These are phyloP conservation scores for Piprites chloris DNA, from an alignment of 2,113 vertebrate genomes.

Conservation along the genomic window DNA sequence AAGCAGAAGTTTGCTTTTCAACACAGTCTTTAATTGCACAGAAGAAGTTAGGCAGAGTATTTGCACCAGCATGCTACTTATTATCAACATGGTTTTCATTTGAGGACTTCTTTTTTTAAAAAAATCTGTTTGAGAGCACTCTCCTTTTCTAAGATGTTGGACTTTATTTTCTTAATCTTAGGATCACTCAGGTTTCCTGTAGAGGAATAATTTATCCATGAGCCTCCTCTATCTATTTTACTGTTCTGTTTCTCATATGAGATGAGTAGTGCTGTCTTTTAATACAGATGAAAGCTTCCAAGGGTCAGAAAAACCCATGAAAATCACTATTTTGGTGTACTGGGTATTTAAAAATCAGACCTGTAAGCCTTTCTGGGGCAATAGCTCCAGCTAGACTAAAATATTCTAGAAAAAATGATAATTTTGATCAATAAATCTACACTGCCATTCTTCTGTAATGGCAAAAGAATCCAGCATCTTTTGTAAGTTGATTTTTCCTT, in stretches of 20 bases:
- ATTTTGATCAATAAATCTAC: background rate
- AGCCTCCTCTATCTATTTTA: background rate
- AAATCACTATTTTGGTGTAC: background rate
- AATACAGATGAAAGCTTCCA: background rate
- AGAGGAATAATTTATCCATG: background rate
- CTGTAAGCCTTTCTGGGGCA: background rate
- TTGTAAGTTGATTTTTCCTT: background rate
- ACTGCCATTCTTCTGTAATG: background rate
- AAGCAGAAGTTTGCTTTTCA: constrained; percentile 55
- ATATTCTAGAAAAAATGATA: background rate
- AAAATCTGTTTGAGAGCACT: background rate
- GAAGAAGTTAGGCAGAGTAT: constrained; percentile 14
- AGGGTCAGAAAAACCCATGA: background rate
- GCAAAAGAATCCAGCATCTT: too few relatives aligned
- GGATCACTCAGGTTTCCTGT: background rate
- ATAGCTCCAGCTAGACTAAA: background rate
- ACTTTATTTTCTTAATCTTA: background rate
- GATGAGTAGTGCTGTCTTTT: background rate
- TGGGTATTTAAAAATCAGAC: background rate
- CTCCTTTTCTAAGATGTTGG: background rate
- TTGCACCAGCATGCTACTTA: constrained; percentile 37
- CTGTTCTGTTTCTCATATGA: background rate
- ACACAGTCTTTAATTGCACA: constrained; percentile 22
- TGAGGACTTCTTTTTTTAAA: background rate
- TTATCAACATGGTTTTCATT: constrained; percentile 26